Evolutionary conservation across 2,113 vertebrate genomes (phyloP), one percentile per base, ranked within the genome.

Genomic region (Tupaia chinensis): DNA sequence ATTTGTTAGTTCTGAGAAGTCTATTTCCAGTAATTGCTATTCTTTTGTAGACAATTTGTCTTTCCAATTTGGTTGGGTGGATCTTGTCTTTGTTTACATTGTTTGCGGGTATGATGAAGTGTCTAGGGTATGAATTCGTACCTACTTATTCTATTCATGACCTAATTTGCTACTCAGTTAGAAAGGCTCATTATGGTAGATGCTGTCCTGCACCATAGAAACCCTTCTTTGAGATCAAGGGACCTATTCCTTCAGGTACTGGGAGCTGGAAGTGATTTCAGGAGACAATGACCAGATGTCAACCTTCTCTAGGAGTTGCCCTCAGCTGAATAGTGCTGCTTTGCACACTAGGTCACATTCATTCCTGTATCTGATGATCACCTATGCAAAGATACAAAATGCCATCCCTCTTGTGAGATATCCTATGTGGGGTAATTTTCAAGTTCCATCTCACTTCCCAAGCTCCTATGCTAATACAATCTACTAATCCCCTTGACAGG

Each of bases 31-130:
- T 61, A 76, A 85, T 90, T 34, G 34, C 19, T 61, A 16, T 89
- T 89, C 78, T 93, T 82, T 63, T 78, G 65, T 63, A 80, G 63
- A 73, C 13, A 58, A 23, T 70, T 53, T 19, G 29, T 68, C 56
- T 93, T 82, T 86, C 63, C 63, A 76, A 25, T 85, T 88, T 86
- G 32, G 65, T 44, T 79, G 73, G 34, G 25, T 93, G 92, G 89
- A 63, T 79, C 44, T 94, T 78, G 76, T 77, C 32, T 73, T 77
- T 90, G 83, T 70, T 58, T 74, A 61, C 73, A 60, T 79, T 83
- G 25, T 70, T 94, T 54, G 92, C 78, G 77, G 61, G 63, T 81
- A 58, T 76, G 73, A 89, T 68, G 63, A 53, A 53, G 16, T 95
- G 70, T 56, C 69, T 91, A 56, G 19, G 19, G 19, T 83, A n/a